These are phyloP conservation scores for Aleiodes alternator DNA, from an alignment of 2,888 invertebrate genomes.

Conservation along the genomic window DNA sequence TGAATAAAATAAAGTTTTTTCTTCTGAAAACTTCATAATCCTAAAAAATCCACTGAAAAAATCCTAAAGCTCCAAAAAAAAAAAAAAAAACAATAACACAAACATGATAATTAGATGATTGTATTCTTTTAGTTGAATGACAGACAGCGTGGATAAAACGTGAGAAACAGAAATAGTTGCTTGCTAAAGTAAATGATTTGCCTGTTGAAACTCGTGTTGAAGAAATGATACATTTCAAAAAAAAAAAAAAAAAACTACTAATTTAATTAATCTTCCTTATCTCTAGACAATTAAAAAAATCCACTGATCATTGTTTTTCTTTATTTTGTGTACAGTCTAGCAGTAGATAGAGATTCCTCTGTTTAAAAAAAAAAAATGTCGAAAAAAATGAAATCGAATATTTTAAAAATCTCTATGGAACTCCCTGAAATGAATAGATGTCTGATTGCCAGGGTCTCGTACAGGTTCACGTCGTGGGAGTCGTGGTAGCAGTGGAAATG, in stretches of 20 bases:
- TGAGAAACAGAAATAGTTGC: conserved; percentile 63
- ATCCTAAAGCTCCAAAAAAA: no score
- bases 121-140: conserved; percentile 25
- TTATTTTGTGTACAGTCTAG: conserved; percentile 36
- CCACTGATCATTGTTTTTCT: conserved; percentile 8
- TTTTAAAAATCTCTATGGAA: conserved; percentile 2
- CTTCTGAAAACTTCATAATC: no score
- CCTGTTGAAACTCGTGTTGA: conserved; percentile 53
- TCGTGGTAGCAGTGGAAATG: conserved; percentile 84
- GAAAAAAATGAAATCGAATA: background rate
- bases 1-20: no score
- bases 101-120: conserved; percentile 16
- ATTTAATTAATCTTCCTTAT: conserved; percentile 14
- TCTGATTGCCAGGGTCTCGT: conserved; percentile 75
- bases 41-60: no score
- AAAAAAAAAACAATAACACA: background rate
- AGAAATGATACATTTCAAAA: conserved; percentile 46
- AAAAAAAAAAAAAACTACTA: conserved; percentile 15
- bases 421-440: conserved; percentile 56
- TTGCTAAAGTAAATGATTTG: conserved; percentile 68
- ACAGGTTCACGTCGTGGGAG: conserved; percentile 83
- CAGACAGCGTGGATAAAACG: conserved; percentile 19
- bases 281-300: conserved; percentile 32
- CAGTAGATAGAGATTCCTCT: conserved; percentile 18
- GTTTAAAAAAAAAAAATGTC: no score